Conservation (phyloP, 2,113 vertebrate genomes). For the Silurus asotus region DNA sequence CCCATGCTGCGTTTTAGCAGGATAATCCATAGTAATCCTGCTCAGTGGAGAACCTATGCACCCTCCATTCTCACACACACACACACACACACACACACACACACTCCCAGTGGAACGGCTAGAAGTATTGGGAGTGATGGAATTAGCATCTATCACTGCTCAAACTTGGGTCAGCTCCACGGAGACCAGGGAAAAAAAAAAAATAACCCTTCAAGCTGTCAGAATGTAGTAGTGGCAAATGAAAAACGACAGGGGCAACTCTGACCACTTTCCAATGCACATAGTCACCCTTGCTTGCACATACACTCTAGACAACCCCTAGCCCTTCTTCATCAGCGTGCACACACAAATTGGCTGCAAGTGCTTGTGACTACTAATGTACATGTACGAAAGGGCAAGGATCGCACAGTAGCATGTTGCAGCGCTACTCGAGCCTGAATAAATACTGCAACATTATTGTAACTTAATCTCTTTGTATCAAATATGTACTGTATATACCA, state of each 20-base stretch:
- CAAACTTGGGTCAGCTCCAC: constrained; percentile 64
- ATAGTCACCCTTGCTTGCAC: background rate
- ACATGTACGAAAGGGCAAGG: constrained; percentile 9
- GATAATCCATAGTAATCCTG: constrained; percentile 77
- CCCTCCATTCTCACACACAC: background rate
- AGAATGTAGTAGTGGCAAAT: constrained; percentile 60
- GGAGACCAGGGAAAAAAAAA: constrained; percentile 31
- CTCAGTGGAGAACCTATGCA: constrained; percentile 55
- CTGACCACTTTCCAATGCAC: constrained; percentile 12
- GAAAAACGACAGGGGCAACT: constrained; percentile 60
- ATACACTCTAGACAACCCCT: background rate
- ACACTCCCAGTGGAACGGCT: constrained; percentile 56
- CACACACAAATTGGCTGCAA: background rate
- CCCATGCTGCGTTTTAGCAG: constrained; percentile 67
- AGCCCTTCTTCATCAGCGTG: constrained; percentile 15
- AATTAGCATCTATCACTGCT: constrained; percentile 77
- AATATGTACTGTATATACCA: background rate
- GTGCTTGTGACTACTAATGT: constrained; percentile 18
- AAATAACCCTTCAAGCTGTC: constrained; percentile 59
- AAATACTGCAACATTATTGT: background rate
- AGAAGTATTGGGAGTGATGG: constrained; percentile 64
- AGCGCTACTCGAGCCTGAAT: constrained; percentile 9
- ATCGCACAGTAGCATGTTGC: constrained; percentile 19
- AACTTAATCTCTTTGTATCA: background rate
- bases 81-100: constrained; percentile 6